Evolutionary conservation across 2,888 invertebrate species (phyloP).

Genomic region (Lycaena phlaeas): DNA sequence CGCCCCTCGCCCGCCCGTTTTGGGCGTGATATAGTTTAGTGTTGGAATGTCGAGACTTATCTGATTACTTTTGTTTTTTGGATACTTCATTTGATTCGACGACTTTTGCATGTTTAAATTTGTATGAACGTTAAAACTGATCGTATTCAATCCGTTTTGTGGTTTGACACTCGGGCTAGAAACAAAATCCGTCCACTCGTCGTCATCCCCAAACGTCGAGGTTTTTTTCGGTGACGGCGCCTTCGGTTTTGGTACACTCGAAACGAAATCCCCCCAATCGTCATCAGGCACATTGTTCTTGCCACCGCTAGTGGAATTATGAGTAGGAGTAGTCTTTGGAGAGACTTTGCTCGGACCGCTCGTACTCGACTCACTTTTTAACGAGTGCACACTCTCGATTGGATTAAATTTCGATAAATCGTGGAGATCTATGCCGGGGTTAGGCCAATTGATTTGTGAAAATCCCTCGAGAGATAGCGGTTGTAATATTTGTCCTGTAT

Average conservation of each 20-base stretch:
- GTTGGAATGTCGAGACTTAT: slow-evolving; percentile 51
- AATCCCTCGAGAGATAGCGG: slow-evolving; percentile 62
- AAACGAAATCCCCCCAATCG: slow-evolving; percentile 77
- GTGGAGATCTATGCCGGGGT: slow-evolving; percentile 71
- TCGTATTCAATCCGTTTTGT: slow-evolving; percentile 59
- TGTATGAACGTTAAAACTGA: slow-evolving; percentile 60
- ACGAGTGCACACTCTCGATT: slow-evolving; percentile 55
- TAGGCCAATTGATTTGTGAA: slow-evolving; percentile 76
- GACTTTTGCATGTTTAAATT: slow-evolving; percentile 51
- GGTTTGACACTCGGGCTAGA: slow-evolving; percentile 57
- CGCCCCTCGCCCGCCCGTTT: slow-evolving; percentile 41
- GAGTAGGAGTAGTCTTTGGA: too few species aligned
- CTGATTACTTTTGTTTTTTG: slow-evolving; percentile 40
- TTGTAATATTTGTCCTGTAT: slow-evolving; percentile 57
- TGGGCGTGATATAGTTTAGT: slow-evolving; percentile 62
- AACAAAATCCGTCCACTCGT: slow-evolving; percentile 68
- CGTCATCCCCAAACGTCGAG: slow-evolving; percentile 44
- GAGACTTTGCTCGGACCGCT: slow-evolving; percentile 41
- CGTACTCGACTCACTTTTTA: slow-evolving; percentile 47
- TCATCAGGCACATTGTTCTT: slow-evolving; percentile 46
- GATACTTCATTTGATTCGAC: slow-evolving; percentile 33
- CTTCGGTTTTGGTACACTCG: slow-evolving; percentile 51
- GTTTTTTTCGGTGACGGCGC: slow-evolving; percentile 34
- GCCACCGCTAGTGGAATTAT: too few species aligned
- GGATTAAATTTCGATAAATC: slow-evolving; percentile 66